Conservation (phyloP, 64 coral and sea anemone species). For the Pocillopora damicornis region DNA sequence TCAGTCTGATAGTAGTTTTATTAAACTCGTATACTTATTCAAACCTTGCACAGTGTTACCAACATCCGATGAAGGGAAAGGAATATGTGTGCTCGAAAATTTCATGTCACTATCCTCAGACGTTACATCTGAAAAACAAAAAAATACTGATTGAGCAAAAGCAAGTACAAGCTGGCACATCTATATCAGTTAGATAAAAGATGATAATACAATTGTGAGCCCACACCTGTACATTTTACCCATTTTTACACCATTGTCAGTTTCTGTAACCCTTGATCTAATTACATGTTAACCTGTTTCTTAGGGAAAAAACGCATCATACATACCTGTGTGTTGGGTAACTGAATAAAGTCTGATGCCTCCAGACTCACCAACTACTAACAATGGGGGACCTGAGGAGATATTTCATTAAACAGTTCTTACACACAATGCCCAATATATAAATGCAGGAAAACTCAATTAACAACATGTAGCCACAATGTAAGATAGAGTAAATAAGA, state of each 20-base stretch:
- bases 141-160: not conserved
- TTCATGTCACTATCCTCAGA: not conserved
- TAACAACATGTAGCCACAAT: too few relatives aligned
- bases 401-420: too few relatives aligned
- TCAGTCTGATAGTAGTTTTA: not conserved
- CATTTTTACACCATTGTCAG: too few relatives aligned
- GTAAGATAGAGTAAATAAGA: too few relatives aligned
- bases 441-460: too few relatives aligned
- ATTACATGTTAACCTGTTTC: too few relatives aligned
- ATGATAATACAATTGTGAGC: too few relatives aligned
- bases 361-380: conserved; percentile 70
- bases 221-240: too few relatives aligned
- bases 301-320: too few relatives aligned
- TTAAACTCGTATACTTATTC: not conserved
- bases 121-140: conserved; percentile 20
- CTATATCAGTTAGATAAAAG: conserved; percentile 6
- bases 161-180: not conserved
- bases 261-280: too few relatives aligned
- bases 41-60: conserved; percentile 23
- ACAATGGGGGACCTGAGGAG: conserved; percentile 35
- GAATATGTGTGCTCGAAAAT: not conserved
- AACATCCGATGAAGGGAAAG: conserved; percentile 18
- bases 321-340: conserved; percentile 33
- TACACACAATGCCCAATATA: too few relatives aligned
- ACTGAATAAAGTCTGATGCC: conserved; percentile 58